Base-by-base conservation (phyloP, 2,113 vertebrate species). In the Motacilla tschutschensis region DNA sequence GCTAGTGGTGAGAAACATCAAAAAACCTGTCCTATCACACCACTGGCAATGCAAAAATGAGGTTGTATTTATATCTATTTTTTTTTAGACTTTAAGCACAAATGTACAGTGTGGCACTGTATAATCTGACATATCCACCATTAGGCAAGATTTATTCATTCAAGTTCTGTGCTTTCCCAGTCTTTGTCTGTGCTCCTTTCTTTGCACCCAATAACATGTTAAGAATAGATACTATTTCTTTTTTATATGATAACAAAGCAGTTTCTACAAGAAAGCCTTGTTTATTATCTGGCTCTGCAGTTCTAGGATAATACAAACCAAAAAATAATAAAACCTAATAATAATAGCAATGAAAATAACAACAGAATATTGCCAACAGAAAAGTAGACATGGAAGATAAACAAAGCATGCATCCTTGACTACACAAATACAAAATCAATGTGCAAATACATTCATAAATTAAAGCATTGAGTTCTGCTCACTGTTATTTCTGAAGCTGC, bases 381-480 rank as follows among this genome's bases (percentile, higher is more conserved):
- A 89, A 66, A 75, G 29, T 10, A 51, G 22, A 69, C 7, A 28
- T 17, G 33, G 44, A 73, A 81, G 22, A 58, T 65, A 88, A 84
- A 55, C 33, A 93, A 79, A 67, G 31, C 38, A 77, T 77, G 44
- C 58, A 71, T 53, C 69, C 72, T 74, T 80, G 76, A 71, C 60
- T 90, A 64, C 41, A 67, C 24, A 83, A 88, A 87, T 47, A 88
- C 58, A 92, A 92, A 95, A 89, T 80, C 83, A 80, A 72, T 65
- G 73, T 83, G 79, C 70, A 92, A 93, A 89, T 85, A 35, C 53
- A 72, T 78, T 87, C 69, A 92, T 89, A 87, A 93, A 89, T 78
- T 84, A 77, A 93, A 90, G 35, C 57, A 74, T 2, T 74, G 53
- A 47, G 25, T 50, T 91, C 76, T 82, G 44, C 53, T 74, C 77